These are phyloP conservation scores for Mus spretus DNA, from an alignment of 2,797 vertebrate genomes.

Conservation along the genomic window DNA sequence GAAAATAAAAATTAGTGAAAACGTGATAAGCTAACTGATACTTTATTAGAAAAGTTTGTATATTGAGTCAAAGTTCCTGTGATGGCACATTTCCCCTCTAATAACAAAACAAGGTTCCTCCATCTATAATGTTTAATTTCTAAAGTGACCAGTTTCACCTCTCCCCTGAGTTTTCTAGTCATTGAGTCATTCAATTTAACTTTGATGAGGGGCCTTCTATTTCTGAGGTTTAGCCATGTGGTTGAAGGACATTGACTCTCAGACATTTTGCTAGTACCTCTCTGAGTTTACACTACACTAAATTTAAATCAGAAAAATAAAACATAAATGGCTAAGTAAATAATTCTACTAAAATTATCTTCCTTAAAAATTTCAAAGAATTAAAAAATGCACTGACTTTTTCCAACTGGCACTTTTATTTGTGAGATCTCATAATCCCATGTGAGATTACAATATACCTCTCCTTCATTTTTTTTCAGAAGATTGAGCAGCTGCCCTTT, in stretches of 20 bases:
- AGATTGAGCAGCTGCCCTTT: conserved; percentile 30
- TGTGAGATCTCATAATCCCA: conserved; percentile 25
- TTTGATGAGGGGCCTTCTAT: conserved; percentile 79
- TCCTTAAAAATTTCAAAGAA: conserved; percentile 56
- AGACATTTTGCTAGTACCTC: conserved; percentile 66
- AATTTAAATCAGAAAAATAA: conserved; percentile 79
- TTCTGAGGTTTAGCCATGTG: conserved; percentile 78
- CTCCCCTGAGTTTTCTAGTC: conserved; percentile 75
- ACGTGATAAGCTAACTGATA: neutral
- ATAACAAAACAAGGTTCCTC: conserved; percentile 58
- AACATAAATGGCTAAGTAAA: conserved; percentile 72
- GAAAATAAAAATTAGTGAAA: conserved; percentile 52
- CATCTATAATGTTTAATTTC: conserved; percentile 27
- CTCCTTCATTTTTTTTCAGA: conserved; percentile 66
- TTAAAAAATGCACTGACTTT: conserved; percentile 64
- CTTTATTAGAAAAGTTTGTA: conserved; percentile 43
- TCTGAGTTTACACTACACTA: conserved; percentile 73
- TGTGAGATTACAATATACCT: conserved; percentile 47
- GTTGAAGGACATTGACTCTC: conserved; percentile 73
- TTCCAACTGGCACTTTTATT: conserved; percentile 52
- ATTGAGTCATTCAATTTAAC: conserved; percentile 80
- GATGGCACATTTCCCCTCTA: neutral
- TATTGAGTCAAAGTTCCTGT: conserved; percentile 54
- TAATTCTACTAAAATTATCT: conserved; percentile 72
- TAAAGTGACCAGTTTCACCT: conserved; percentile 65